Evolutionary conservation across 2,888 invertebrate species (phyloP).

Genomic region (Phasia obesa): DNA sequence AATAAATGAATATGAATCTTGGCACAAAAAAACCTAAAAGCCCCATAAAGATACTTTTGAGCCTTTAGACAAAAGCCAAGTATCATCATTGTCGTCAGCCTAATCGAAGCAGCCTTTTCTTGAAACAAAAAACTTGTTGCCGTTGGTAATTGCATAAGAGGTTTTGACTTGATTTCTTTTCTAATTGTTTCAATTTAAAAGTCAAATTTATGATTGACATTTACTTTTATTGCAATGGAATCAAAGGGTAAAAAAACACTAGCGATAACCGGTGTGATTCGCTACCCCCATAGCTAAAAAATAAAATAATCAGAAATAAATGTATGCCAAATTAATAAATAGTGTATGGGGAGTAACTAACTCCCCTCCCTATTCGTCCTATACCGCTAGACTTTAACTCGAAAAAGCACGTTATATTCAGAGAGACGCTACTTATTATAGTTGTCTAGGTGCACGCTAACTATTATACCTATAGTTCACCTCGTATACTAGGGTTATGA

Average conservation of each 20-base stretch:
- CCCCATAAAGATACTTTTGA: not conserved
- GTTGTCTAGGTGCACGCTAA: no score
- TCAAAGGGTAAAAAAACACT: not conserved
- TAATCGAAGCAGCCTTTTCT: slow-evolving; percentile 32
- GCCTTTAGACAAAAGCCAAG: slow-evolving; percentile 1
- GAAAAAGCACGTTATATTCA: no score
- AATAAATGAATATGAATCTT: slow-evolving; percentile 46
- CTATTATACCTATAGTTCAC: no score
- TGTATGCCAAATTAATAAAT: no score
- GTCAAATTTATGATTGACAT: slow-evolving; percentile 58
- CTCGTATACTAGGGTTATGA: no score
- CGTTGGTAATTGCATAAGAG: slow-evolving; percentile 26
- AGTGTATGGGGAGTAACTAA: no score
- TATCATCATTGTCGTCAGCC: not conserved
- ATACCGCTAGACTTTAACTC: no score
- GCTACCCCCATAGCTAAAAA: no score
- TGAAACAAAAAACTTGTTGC: slow-evolving; percentile 1
- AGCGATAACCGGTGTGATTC: no score
- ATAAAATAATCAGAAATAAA: no score
- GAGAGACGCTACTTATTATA: no score
- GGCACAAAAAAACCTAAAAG: slow-evolving; percentile 43
- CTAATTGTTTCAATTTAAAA: slow-evolving; percentile 58
- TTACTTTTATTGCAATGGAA: slow-evolving; percentile 35
- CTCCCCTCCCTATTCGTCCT: no score
- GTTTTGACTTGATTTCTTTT: slow-evolving; percentile 12